Base-by-base conservation (phyloP, 1,140 invertebrate species). In the Drosophila biarmipes region DNA sequence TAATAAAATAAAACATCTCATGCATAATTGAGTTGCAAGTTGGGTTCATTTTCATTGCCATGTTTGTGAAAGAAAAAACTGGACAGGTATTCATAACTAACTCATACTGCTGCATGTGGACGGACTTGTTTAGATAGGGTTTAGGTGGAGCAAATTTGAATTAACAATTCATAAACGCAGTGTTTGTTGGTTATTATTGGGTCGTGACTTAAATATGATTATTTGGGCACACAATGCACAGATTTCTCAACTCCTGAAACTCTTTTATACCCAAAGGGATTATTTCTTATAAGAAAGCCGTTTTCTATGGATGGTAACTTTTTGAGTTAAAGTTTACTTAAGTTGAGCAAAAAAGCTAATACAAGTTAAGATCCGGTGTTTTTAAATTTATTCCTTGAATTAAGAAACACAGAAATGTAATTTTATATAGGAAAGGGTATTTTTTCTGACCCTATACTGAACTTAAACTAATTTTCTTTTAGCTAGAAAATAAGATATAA, bases 1-100 rank as follows among this genome's bases (percentile, higher is more conserved):
- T 87, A 71, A 78, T 68, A 76, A 76, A 76, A 77, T 59, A 78
- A 87, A 63, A 51, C 78, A 66, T 64, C 58, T 74, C 55, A 75
- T 78, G 69, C 82, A 78, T 86, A 87, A 82, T 82, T 73, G 69
- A 82, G 61, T 52, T 86, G 69, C 78, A 86, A 75, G 64, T 64
- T 78, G 27, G 29, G 56, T 54, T 31, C 29, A 31, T 8, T 68
- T 85, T 66, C 81, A 80, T 78, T 80, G 77, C 68, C 77, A 59
- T 63, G 67, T 59, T 49, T 57, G 45, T 61, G 21, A 29, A 63
- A 66, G 53, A 58, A 27, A 66, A 59, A 71, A 71, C 57, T 62
- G 46, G 64, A 48, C 34, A 58, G 58, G 31, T 45, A 54, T 58
- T 54, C 19, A 49, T 34, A 67, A 40, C 27, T 34, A 49, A 66